Percentiles rank a stretch among this genome's conserved stretches.
These are phyloP conservation scores for Trypoxylus dichotomus DNA, from an alignment of 1,140 invertebrate species.

Conservation along the genomic window DNA sequence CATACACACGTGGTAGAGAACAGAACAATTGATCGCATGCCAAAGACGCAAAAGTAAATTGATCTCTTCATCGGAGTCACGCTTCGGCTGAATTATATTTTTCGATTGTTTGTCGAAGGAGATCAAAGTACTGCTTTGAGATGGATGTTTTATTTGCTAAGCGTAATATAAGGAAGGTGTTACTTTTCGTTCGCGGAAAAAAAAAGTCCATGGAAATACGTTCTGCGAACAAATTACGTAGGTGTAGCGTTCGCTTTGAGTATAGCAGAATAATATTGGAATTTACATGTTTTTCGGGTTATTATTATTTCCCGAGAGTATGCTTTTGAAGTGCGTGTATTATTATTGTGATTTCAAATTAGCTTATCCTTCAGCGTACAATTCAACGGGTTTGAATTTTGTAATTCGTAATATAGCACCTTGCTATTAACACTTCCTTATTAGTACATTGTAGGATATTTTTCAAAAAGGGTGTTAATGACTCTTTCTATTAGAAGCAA, in stretches of 20 bases:
- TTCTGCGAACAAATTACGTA: no score
- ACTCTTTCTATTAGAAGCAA: no score
- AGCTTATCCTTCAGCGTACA: no score
- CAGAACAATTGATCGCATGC: background rate
- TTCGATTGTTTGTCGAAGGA: background rate
- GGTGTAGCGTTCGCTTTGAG: no score
- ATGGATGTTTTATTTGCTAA: background rate
- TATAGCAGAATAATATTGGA: background rate
- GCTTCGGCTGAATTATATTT: background rate
- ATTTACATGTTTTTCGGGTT: background rate
- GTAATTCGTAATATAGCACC: no score
- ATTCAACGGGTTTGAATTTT: no score
- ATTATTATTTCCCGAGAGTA: background rate
- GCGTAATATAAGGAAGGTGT: background rate
- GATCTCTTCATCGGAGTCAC: background rate
- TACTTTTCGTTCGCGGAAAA: background rate
- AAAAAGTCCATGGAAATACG: background rate
- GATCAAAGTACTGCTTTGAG: background rate
- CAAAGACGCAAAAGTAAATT: slow-evolving; percentile 3
- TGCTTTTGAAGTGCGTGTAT: background rate
- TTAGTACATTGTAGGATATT: no score
- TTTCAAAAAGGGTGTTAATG: no score
- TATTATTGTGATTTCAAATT: no score
- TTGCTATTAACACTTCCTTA: no score
- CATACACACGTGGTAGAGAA: background rate